Conservation (phyloP, 35 echinoderm and acorn worm genomes). For the Chiridota heheva region DNA sequence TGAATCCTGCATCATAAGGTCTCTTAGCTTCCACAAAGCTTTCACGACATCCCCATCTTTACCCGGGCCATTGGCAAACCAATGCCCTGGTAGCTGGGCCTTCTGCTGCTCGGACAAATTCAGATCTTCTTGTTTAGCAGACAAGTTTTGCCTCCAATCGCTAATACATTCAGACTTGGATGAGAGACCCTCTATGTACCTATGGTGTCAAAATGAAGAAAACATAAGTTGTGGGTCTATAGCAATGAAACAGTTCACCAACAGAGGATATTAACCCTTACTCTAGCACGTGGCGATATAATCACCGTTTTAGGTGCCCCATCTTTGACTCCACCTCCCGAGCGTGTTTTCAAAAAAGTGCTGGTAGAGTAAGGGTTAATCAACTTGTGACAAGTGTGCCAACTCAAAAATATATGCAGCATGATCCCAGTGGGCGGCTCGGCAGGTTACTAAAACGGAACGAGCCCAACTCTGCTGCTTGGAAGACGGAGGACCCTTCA, state of each 20-base stretch:
- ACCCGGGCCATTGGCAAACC: constrained; percentile 68
- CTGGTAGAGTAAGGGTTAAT: too few relatives aligned
- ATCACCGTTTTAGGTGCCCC: too few relatives aligned
- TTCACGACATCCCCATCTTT: constrained; percentile 65
- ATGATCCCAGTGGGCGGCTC: too few relatives aligned
- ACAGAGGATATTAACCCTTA: too few relatives aligned
- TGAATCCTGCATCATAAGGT: constrained; percentile 84
- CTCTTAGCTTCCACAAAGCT: constrained; percentile 92
- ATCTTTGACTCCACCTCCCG: too few relatives aligned
- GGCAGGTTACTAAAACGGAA: too few relatives aligned
- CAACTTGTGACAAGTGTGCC: too few relatives aligned
- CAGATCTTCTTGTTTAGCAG: constrained; percentile 48
- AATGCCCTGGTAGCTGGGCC: constrained; percentile 54
- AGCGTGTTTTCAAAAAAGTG: too few relatives aligned
- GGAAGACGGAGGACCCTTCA: too few relatives aligned
- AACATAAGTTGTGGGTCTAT: neutral
- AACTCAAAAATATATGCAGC: too few relatives aligned
- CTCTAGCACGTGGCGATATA: too few relatives aligned
- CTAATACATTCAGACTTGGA: constrained; percentile 52
- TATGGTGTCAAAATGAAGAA: constrained; percentile 16
- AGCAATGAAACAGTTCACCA: neutral
- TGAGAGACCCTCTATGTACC: constrained; percentile 92
- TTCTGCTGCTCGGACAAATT: constrained; percentile 60
- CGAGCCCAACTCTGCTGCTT: too few relatives aligned
- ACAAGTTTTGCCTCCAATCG: constrained; percentile 78